Evolutionary conservation across 2,888 invertebrate genomes (phyloP).

Genomic region (Cheilosia scutellata): DNA sequence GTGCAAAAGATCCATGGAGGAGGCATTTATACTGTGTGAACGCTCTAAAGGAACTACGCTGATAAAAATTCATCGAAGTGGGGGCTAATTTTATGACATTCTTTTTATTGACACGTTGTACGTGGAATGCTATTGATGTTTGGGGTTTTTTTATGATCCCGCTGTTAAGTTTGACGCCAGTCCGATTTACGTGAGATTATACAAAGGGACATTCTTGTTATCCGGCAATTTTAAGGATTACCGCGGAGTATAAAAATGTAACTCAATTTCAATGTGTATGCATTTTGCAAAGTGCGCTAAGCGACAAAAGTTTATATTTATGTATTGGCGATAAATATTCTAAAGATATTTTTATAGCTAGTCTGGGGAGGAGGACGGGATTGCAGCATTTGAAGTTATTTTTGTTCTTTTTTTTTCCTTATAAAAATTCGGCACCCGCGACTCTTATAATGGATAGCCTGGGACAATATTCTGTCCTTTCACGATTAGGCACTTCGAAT

Average conservation of each 20-base stretch:
- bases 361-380: not conserved
- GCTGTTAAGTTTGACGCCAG: slow-evolving; percentile 60
- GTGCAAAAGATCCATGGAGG: slow-evolving; percentile 14
- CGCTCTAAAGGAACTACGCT: slow-evolving; percentile 36
- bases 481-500: no score
- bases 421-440: no score
- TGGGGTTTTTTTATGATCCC: slow-evolving; percentile 27
- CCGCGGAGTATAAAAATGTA: slow-evolving; percentile 60
- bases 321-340: slow-evolving; percentile 3
- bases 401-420: no score
- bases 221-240: slow-evolving; percentile 71
- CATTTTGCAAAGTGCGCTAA: slow-evolving; percentile 36
- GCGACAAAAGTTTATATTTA: slow-evolving; percentile 26
- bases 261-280: slow-evolving; percentile 65
- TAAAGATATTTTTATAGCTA: slow-evolving; percentile 15
- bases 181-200: slow-evolving; percentile 63
- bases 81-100: slow-evolving; percentile 73
- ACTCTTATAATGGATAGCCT: no score
- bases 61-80: slow-evolving; percentile 72
- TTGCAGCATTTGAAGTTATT: no score
- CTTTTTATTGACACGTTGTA: slow-evolving; percentile 71
- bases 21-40: slow-evolving; percentile 35
- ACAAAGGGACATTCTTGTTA: slow-evolving; percentile 73
- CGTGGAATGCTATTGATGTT: slow-evolving; percentile 35
- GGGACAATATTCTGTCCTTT: no score